phyloP scores from a whole-genome alignment of 1,140 invertebrate genomes.

The Drosophila auraria region DNA sequence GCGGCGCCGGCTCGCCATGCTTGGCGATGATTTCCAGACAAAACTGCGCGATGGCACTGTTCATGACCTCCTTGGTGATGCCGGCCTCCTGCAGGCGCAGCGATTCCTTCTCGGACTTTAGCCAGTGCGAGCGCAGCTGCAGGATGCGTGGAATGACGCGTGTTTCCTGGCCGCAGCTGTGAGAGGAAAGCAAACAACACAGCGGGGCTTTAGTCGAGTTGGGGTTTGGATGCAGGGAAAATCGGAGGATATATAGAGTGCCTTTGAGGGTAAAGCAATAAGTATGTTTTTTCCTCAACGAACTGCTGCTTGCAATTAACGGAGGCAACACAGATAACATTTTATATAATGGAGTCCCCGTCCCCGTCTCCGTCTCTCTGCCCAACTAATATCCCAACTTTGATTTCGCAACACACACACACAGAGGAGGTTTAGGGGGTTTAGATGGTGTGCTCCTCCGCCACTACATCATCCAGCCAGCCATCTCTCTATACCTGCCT shows the following conservation, averaged over 20 bases:
- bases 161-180: constrained; percentile 98
- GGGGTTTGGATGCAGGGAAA: too few relatives aligned
- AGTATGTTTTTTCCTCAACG: too few relatives aligned
- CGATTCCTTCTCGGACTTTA: constrained; percentile 95
- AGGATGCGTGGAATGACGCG: constrained; percentile 97
- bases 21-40: constrained; percentile 98
- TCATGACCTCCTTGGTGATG: constrained; percentile 95
- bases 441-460: too few relatives aligned
- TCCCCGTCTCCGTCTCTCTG: too few relatives aligned
- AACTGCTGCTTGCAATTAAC: too few relatives aligned
- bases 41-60: constrained; percentile 98
- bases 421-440: neutral
- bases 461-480: neutral
- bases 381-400: too few relatives aligned
- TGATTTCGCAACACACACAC: too few relatives aligned
- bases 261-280: too few relatives aligned
- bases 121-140: constrained; percentile 96
- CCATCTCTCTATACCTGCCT: neutral
- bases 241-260: too few relatives aligned
- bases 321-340: too few relatives aligned
- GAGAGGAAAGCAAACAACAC: constrained; percentile 11
- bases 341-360: too few relatives aligned
- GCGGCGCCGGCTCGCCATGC: constrained; percentile 96
- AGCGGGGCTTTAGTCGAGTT: neutral
- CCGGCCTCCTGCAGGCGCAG: constrained; percentile 96